Evolutionary conservation across 2,797 vertebrate species (phyloP).

Genomic region (Crocodylus rhombifer): DNA sequence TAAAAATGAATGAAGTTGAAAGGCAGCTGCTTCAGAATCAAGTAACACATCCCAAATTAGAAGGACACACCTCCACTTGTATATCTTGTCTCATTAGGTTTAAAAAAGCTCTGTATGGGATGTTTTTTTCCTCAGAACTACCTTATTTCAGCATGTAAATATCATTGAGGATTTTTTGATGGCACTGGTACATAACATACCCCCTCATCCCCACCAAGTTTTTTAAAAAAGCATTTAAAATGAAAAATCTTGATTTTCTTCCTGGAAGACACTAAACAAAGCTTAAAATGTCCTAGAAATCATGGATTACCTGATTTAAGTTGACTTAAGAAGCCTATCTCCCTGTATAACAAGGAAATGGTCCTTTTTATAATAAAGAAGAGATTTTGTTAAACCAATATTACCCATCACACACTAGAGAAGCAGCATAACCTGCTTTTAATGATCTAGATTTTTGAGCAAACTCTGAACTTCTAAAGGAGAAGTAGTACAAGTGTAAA

Average conservation of each 20-base stretch:
- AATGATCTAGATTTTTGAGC: conserved; percentile 52
- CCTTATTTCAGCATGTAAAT: background rate
- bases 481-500: conserved; percentile 70
- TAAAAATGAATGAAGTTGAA: background rate
- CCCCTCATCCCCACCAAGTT: background rate
- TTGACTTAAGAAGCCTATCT: background rate
- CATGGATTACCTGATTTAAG: background rate
- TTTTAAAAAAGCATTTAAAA: background rate
- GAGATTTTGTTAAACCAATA: background rate
- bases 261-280: background rate
- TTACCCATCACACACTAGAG: background rate
- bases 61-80: background rate
- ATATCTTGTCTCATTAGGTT: background rate
- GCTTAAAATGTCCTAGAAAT: background rate
- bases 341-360: background rate
- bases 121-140: conserved; percentile 24
- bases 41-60: background rate
- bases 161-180: conserved; percentile 23
- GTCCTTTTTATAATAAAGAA: background rate
- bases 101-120: background rate
- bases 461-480: conserved; percentile 47
- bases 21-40: background rate
- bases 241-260: background rate
- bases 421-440: conserved; percentile 35
- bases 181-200: background rate